A percentile compares a stretch with the other conserved stretches of the same genome.
phyloP scores from a whole-genome alignment of 2,113 vertebrate species.

The Martes martes region DNA sequence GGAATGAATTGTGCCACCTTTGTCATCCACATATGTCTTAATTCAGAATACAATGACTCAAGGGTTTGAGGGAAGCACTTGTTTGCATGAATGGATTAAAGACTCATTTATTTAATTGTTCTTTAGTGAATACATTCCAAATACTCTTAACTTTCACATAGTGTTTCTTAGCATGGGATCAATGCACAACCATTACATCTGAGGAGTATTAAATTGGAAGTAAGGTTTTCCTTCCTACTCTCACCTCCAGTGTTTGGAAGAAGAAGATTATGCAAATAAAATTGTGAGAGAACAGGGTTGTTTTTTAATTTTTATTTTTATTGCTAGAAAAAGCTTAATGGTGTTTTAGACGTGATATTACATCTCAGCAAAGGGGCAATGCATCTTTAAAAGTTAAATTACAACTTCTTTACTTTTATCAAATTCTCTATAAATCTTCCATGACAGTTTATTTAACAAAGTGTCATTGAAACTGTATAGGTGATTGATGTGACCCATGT shows the following conservation, averaged over 20 bases:
- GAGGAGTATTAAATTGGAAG: background rate
- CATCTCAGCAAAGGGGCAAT: conserved; percentile 82
- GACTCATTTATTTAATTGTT: conserved; percentile 16
- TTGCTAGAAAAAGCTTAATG: conserved; percentile 78
- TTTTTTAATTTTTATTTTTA: conserved; percentile 57
- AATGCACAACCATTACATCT: background rate
- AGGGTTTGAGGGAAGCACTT: background rate
- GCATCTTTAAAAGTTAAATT: conserved; percentile 86
- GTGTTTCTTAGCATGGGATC: background rate
- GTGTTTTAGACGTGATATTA: conserved; percentile 83
- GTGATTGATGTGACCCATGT: conserved; percentile 88
- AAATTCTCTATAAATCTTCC: conserved; percentile 91
- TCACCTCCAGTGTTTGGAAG: background rate
- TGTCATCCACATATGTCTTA: background rate
- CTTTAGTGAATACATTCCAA: background rate
- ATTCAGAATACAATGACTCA: background rate
- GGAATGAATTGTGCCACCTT: background rate
- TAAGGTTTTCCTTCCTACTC: background rate
- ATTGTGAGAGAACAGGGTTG: conserved; percentile 45
- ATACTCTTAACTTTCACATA: background rate
- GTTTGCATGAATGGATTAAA: background rate
- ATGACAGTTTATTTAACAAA: conserved; percentile 91
- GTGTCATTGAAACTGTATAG: conserved; percentile 87
- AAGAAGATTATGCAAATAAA: conserved; percentile 72
- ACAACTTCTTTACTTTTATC: conserved; percentile 89